Base-by-base conservation (phyloP, 2,113 vertebrate species). In the Cyanoliseus patagonus region DNA sequence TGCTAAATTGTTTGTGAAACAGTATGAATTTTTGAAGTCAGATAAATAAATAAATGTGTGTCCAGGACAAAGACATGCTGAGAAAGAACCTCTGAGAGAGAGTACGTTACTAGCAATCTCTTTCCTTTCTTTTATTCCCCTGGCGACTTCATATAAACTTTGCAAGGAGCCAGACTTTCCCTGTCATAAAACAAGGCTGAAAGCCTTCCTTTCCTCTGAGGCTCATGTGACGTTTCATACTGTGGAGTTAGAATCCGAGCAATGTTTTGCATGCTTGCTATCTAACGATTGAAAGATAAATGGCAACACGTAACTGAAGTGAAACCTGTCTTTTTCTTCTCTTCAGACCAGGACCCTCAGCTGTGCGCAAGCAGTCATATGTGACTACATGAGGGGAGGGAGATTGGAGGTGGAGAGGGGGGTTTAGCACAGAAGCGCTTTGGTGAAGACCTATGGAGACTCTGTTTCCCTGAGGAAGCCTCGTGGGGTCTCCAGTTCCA, bases 1-100 rank as follows among this genome's bases (percentile, higher is more conserved):
- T 92, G 61, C 68, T 87, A 72, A 96, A 82, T 24, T 88, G 55
- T 70, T 96, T 94, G 78, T 70, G 79, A 63, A 93, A 94, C 95
- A 68, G 13, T 57, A 83, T 68, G 83, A 67, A 28, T 63, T 82
- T 87, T 93, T 95, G 0, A 88, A 92, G 78, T 79, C 44, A 16
- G 59, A 74, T 63, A 83, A 87, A 88, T 90, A 93, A 94, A 93
- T 68, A 89, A 88, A 84, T 39, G 49, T n/a, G 30, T 52, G 39
- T 63, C 37, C 41, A 61, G 63, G 39, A 64, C 39, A 74, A 81
- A 51, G 35, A 73, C 1, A 7, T 44, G 49, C 42, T 82, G 51
- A 81, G 73, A 89, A 83, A 77, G 37, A 51, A 41, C 37, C 19
- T 77, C 51, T 13, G 30, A 68, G 42, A 93, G 31, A 73, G 10